phyloP scores from a whole-genome alignment of 2,888 invertebrate species.

The Congeria kusceri region DNA sequence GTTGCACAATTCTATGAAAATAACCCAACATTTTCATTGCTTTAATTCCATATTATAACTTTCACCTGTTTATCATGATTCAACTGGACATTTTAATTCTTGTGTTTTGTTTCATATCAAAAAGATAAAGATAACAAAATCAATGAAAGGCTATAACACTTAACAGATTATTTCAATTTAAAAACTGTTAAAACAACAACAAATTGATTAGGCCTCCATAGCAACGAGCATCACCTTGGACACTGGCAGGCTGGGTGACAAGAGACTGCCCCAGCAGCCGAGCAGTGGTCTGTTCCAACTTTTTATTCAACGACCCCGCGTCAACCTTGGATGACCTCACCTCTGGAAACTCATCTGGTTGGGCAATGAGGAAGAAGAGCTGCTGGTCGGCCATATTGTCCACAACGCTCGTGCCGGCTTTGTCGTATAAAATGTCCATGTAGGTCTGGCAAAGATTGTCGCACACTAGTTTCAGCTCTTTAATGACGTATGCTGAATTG shows the following conservation, averaged over 20 bases:
- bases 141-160: too few species aligned
- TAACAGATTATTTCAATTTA: too few species aligned
- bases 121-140: too few species aligned
- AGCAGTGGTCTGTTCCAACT: slow-evolving; percentile 55
- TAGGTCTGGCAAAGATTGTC: slow-evolving; percentile 82
- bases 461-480: slow-evolving; percentile 77
- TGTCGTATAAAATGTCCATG: slow-evolving; percentile 81
- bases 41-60: too few species aligned
- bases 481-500: slow-evolving; percentile 73
- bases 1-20: too few species aligned
- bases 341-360: slow-evolving; percentile 87
- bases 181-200: too few species aligned
- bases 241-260: slow-evolving; percentile 48
- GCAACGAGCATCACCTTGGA: slow-evolving; percentile 49
- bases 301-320: slow-evolving; percentile 35
- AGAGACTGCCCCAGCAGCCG: slow-evolving; percentile 46
- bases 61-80: too few species aligned
- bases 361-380: slow-evolving; percentile 88
- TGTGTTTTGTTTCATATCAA: too few species aligned
- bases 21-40: too few species aligned
- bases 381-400: slow-evolving; percentile 87
- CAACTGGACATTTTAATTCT: too few species aligned
- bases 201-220: too few species aligned
- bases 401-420: slow-evolving; percentile 78
- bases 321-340: slow-evolving; percentile 66